Evolutionary conservation across 1,140 invertebrate genomes (phyloP), one percentile per base, ranked within the genome.

Genomic region (Colletes gigas): DNA sequence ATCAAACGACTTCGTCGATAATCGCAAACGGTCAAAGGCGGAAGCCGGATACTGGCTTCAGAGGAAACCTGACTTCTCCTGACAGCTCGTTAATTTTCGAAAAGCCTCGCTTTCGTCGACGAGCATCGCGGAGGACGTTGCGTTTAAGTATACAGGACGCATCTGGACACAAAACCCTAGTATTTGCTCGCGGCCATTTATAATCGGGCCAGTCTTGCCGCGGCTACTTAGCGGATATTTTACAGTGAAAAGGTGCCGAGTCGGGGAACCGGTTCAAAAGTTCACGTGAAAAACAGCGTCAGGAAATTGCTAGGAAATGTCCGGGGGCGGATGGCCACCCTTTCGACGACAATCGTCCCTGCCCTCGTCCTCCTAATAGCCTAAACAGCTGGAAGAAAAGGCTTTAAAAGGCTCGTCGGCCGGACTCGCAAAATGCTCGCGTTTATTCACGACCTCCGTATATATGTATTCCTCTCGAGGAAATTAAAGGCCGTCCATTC

Each of bases 301-400:
- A 90, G 91, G 91, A 92, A 92, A 92, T 92, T 92, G 90, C 90
- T 78, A 92, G 91, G 90, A 91, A 92, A 91, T 91, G 85, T 81
- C 83, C 74, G 78, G 63, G 82, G 85, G 66, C 77, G 75, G 75
- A 85, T 78, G 81, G 86, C 77, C 86, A 84, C 84, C 81, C 86
- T 88, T 88, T 80, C 68, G 71, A 86, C 78, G 78, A 54, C 60
- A 21, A 59, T 81, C 83, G 65, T 73, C 66, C 65, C 70, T 19
- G 15, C 39, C 70, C 39, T 78, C 69, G 77, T 71, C 77, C 75
- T 78, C 84, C 84, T 85, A 85, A 89, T 85, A 84, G 84, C 75
- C 80, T 78, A 87, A 87, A 82, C 75, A 78, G 77, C 72, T 60
- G 69, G 72, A 86, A 82, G 78, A 84, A 85, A 81, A 70, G 65